Percentiles rank a stretch among this genome's conserved stretches.
phyloP scores from a whole-genome alignment of 2,888 invertebrate species.

The Cerastis leucographa region DNA sequence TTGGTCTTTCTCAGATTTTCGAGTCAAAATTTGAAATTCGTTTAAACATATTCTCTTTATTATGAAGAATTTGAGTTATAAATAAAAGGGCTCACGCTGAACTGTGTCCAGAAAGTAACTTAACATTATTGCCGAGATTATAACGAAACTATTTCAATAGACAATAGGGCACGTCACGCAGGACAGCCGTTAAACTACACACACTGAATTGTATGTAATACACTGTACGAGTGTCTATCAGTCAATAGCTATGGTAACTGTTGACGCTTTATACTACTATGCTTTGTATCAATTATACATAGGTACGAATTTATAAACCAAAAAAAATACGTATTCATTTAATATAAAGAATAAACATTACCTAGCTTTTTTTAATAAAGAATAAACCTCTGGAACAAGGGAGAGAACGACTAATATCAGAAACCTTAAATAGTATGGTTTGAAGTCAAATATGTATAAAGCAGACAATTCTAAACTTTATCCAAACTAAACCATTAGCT shows the following conservation, averaged over 20 bases:
- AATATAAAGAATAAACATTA: not conserved
- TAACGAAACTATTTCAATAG: constrained; percentile 37
- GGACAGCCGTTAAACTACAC: constrained; percentile 30
- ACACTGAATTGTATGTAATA: constrained; percentile 1
- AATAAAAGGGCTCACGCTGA: not conserved
- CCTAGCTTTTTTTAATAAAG: not conserved
- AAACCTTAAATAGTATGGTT: not conserved
- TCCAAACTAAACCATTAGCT: not conserved
- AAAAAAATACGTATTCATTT: not conserved
- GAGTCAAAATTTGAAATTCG: not conserved
- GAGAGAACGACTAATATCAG: not conserved
- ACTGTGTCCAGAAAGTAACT: constrained; percentile 1
- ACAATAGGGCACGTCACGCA: constrained; percentile 26
- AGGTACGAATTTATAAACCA: not conserved
- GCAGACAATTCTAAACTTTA: not conserved
- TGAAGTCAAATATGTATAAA: not conserved
- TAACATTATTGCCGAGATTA: not conserved
- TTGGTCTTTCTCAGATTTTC: not conserved
- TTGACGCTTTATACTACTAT: constrained; percentile 16
- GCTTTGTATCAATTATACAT: not conserved
- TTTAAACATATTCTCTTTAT: not conserved
- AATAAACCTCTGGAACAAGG: not conserved
- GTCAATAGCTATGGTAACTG: constrained; percentile 22
- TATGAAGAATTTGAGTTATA: not conserved
- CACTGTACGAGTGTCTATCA: constrained; percentile 11